A percentile compares a stretch with the other conserved stretches of the same genome.
Conservation (phyloP, 2,113 vertebrate species). For the Apteryx owenii region DNA sequence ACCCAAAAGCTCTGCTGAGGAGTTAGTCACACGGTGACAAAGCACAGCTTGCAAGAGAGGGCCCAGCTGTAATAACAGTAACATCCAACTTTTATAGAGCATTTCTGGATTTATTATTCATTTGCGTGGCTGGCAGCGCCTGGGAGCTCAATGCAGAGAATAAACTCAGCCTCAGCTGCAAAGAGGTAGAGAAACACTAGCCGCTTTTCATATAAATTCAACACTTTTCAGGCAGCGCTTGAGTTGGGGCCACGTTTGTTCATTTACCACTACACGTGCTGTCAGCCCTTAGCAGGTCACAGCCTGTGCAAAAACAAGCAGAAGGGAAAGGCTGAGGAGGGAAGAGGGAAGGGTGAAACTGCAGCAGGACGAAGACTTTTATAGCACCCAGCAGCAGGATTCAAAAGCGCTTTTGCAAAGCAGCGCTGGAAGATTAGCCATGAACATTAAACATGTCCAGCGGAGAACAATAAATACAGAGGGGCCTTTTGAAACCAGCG, state of each 20-base stretch:
- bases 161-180: background rate
- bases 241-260: background rate
- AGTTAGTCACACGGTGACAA: background rate
- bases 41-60: background rate
- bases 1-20: accelerated
- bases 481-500: background rate
- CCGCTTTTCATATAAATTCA: background rate
- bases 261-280: background rate
- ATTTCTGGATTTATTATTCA: background rate
- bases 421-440: background rate
- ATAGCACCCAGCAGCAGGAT: background rate
- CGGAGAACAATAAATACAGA: background rate
- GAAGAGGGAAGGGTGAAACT: accelerated
- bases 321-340: background rate
- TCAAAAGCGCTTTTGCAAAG: background rate
- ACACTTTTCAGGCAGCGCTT: background rate
- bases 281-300: background rate
- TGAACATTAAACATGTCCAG: accelerated
- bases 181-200: background rate
- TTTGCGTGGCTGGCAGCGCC: background rate
- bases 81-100: background rate
- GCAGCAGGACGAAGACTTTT: background rate
- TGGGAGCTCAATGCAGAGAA: background rate
- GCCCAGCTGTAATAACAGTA: background rate
- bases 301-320: background rate